phyloP scores from a whole-genome alignment of 2,888 invertebrate genomes.

The Mellilla xanthometata region DNA sequence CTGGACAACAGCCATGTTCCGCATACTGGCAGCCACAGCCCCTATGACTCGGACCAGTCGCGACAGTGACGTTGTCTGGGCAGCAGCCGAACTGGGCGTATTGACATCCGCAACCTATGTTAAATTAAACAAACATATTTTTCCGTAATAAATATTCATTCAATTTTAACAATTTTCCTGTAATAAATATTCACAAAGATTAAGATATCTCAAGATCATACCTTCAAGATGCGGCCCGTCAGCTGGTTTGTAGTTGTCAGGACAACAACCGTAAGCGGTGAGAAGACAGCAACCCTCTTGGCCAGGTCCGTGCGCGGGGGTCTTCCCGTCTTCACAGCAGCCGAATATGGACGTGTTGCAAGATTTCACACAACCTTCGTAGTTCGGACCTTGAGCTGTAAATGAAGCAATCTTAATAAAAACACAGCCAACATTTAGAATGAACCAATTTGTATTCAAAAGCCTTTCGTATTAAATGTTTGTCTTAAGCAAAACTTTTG shows the following conservation, averaged over 20 bases:
- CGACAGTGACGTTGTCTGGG: conserved; percentile 90
- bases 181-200: no score
- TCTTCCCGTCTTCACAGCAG: conserved; percentile 93
- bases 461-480: no score
- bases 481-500: no score
- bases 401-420: background rate
- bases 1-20: conserved; percentile 92
- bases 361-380: conserved; percentile 88
- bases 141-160: no score
- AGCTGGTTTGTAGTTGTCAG: conserved; percentile 92
- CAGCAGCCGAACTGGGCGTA: conserved; percentile 92
- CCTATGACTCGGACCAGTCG: conserved; percentile 89
- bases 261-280: conserved; percentile 92
- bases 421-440: no score
- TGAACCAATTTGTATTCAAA: no score
- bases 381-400: conserved; percentile 85
- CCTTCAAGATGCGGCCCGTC: conserved; percentile 89
- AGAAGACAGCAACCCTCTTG: conserved; percentile 92
- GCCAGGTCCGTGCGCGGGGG: conserved; percentile 92
- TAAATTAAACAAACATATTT: no score
- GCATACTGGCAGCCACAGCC: conserved; percentile 92
- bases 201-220: no score
- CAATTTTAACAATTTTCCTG: no score
- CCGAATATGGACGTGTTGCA: conserved; percentile 89
- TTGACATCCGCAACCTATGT: conserved; percentile 91